Conservation (phyloP, 2,888 invertebrate genomes). For the Drosophila prolongata region DNA sequence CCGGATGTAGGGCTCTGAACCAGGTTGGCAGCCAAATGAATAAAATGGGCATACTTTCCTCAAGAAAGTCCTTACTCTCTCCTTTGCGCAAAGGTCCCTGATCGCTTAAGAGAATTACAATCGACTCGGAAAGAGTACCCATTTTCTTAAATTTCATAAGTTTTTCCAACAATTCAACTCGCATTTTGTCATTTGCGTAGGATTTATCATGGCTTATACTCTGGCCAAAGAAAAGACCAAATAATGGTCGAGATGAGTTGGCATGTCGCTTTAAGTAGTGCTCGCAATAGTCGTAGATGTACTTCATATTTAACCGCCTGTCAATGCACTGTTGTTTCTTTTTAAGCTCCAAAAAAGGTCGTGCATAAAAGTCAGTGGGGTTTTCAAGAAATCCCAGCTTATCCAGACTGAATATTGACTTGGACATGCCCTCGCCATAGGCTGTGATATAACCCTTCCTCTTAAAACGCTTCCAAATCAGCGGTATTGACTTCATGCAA, state of each 20-base stretch:
- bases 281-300: slow-evolving; percentile 87
- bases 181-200: slow-evolving; percentile 87
- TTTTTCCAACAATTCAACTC: slow-evolving; percentile 86
- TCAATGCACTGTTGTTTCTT: slow-evolving; percentile 86
- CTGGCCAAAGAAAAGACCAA: slow-evolving; percentile 91
- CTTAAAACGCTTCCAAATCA: slow-evolving; percentile 91
- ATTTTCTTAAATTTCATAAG: slow-evolving; percentile 86
- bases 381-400: slow-evolving; percentile 77
- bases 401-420: slow-evolving; percentile 12
- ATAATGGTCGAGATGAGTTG: slow-evolving; percentile 86
- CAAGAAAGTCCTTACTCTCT: slow-evolving; percentile 88
- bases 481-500: slow-evolving; percentile 88
- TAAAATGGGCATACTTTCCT: slow-evolving; percentile 90
- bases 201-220: slow-evolving; percentile 89
- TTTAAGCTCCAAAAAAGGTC: slow-evolving; percentile 86
- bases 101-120: slow-evolving; percentile 90
- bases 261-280: slow-evolving; percentile 88
- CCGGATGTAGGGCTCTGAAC: slow-evolving; percentile 86
- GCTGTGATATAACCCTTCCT: slow-evolving; percentile 89
- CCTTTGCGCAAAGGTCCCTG: slow-evolving; percentile 90
- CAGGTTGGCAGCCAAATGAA: slow-evolving; percentile 88
- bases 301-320: slow-evolving; percentile 86
- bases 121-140: slow-evolving; percentile 86
- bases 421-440: slow-evolving; percentile 90
- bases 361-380: slow-evolving; percentile 92